Percentiles rank a stretch among this genome's conserved stretches.
Evolutionary conservation across 1,140 invertebrate species (phyloP).

Genomic region (Bombus turneri): DNA sequence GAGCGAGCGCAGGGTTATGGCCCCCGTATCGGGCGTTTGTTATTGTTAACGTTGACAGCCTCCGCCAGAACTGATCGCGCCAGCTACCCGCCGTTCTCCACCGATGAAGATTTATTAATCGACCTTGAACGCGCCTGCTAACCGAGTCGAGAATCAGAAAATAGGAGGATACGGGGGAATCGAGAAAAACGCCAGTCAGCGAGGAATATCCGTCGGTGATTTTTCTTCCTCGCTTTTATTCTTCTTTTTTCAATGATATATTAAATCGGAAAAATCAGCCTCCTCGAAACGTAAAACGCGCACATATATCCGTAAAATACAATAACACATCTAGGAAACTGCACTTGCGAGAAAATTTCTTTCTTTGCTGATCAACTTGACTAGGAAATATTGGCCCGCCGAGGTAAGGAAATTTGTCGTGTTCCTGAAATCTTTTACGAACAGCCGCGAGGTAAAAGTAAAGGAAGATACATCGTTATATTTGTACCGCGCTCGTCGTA

Average conservation of each 20-base stretch:
- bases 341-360: not conserved
- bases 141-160: not conserved
- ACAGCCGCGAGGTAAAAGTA: not conserved
- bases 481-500: not conserved
- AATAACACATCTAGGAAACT: not conserved
- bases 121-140: not conserved
- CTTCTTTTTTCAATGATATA: not conserved
- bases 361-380: not conserved
- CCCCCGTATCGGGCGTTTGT: conserved; percentile 3
- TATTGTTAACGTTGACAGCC: conserved; percentile 22
- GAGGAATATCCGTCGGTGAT: not conserved
- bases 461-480: not conserved
- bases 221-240: not conserved
- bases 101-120: conserved; percentile 17
- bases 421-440: conserved; percentile 3
- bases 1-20: not conserved
- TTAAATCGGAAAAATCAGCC: not conserved
- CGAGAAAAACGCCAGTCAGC: not conserved
- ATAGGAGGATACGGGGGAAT: not conserved
- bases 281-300: not conserved
- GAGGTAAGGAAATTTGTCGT: not conserved
- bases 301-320: not conserved
- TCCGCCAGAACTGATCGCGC: not conserved
- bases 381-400: not conserved
- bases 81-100: no score